Evolutionary conservation across 2,888 invertebrate genomes (phyloP).

Genomic region (Odontocolon sp.): DNA sequence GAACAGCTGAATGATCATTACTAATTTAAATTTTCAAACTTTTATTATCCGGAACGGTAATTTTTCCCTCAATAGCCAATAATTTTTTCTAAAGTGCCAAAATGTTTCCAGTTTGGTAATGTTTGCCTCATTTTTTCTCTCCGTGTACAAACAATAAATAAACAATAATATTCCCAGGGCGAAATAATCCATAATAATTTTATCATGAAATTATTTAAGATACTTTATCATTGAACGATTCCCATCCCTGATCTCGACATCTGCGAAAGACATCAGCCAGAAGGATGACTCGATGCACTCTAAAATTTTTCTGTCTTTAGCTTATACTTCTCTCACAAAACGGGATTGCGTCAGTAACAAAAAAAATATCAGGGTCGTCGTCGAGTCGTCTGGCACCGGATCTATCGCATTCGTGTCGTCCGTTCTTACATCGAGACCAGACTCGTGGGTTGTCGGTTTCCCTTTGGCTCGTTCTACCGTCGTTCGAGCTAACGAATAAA

Average conservation of each 20-base stretch:
- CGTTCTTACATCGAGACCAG: constrained; percentile 30
- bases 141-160: too few species aligned
- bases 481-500: neutral
- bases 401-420: constrained; percentile 27
- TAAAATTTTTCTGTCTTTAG: constrained; percentile 24
- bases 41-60: too few species aligned
- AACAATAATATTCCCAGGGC: too few species aligned
- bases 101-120: too few species aligned
- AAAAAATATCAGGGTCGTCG: constrained; percentile 42
- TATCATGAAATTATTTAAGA: neutral
- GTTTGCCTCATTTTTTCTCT: too few species aligned
- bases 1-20: too few species aligned
- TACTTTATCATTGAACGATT: constrained; percentile 4
- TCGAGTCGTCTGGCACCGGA: constrained; percentile 1
- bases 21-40: too few species aligned
- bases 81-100: too few species aligned
- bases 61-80: too few species aligned
- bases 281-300: constrained; percentile 27
- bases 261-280: constrained; percentile 26
- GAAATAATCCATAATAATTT: too few species aligned
- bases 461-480: constrained; percentile 4
- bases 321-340: constrained; percentile 14
- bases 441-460: constrained; percentile 4
- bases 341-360: constrained; percentile 54
- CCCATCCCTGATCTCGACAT: constrained; percentile 34